A percentile compares a stretch with the other conserved stretches of the same genome.
Evolutionary conservation across 1,140 invertebrate genomes (phyloP).

Genomic region (Brevipalpus yothersi): DNA sequence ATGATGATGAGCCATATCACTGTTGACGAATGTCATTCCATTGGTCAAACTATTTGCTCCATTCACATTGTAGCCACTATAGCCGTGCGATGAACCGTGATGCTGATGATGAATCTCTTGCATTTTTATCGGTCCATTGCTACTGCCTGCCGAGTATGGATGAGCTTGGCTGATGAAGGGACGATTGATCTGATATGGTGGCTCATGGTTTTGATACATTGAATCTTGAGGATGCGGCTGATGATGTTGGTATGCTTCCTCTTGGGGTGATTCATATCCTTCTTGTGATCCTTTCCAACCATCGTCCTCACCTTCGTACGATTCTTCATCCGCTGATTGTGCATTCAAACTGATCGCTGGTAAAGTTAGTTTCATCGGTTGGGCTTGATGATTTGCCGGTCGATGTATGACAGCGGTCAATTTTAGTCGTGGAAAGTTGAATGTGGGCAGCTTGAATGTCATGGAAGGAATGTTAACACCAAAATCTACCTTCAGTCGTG

Average conservation of each 20-base stretch:
- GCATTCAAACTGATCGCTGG: not conserved
- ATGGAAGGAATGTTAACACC: not conserved
- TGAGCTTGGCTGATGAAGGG: no score
- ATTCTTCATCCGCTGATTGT: not conserved
- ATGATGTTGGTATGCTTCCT: not conserved
- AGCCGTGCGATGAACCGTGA: no score
- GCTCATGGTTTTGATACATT: no score
- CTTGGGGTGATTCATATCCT: not conserved
- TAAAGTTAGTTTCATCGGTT: not conserved
- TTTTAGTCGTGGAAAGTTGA: conserved; percentile 5
- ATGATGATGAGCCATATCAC: no score
- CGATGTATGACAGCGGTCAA: not conserved
- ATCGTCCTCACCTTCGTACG: not conserved
- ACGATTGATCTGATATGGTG: no score
- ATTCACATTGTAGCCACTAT: no score
- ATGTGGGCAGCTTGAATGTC: conserved; percentile 1
- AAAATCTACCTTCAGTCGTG: not conserved
- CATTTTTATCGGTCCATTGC: no score
- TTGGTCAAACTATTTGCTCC: no score
- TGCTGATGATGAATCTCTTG: no score
- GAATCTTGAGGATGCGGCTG: not conserved
- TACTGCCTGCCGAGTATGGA: no score
- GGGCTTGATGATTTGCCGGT: not conserved
- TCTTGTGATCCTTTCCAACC: not conserved
- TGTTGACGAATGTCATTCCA: no score